A percentile compares a stretch with the other conserved stretches of the same genome.
Evolutionary conservation across 2,888 invertebrate species (phyloP).

Genomic region (Hypena proboscidalis): DNA sequence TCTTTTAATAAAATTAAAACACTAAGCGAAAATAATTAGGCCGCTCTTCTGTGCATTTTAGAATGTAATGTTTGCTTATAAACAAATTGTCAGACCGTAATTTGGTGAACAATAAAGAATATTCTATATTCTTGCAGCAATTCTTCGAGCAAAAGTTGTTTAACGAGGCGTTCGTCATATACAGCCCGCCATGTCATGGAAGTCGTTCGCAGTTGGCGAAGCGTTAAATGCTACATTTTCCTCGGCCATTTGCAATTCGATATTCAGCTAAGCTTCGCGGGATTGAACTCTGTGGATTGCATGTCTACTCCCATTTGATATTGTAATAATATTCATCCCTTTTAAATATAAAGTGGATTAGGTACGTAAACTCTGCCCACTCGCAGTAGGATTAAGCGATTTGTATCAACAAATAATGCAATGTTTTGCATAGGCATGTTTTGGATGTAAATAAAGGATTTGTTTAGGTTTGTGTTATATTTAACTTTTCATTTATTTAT

Average conservation of each 20-base stretch:
- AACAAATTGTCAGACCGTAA: no score
- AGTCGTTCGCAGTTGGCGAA: constrained; percentile 77
- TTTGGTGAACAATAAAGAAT: no score
- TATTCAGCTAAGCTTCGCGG: constrained; percentile 76
- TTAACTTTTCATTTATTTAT: no score
- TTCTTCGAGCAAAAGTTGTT: no score
- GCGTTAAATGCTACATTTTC: constrained; percentile 82
- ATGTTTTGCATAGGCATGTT: no score
- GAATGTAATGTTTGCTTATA: no score
- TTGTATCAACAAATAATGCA: constrained; percentile 23
- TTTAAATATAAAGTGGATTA: constrained; percentile 63
- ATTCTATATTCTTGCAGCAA: no score
- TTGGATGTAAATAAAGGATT: no score
- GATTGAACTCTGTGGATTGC: constrained; percentile 73
- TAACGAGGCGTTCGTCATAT: constrained; percentile 60
- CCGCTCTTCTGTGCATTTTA: no score
- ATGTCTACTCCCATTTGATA: constrained; percentile 65
- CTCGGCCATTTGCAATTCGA: constrained; percentile 81
- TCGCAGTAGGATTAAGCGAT: constrained; percentile 32
- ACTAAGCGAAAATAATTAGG: no score
- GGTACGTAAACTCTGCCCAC: constrained; percentile 31
- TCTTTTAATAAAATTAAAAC: no score
- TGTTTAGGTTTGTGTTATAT: no score
- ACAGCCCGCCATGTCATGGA: constrained; percentile 52
- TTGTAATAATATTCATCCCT: constrained; percentile 72